Base-by-base conservation (phyloP, 1,140 invertebrate genomes). In the Chironomus tepperi region DNA sequence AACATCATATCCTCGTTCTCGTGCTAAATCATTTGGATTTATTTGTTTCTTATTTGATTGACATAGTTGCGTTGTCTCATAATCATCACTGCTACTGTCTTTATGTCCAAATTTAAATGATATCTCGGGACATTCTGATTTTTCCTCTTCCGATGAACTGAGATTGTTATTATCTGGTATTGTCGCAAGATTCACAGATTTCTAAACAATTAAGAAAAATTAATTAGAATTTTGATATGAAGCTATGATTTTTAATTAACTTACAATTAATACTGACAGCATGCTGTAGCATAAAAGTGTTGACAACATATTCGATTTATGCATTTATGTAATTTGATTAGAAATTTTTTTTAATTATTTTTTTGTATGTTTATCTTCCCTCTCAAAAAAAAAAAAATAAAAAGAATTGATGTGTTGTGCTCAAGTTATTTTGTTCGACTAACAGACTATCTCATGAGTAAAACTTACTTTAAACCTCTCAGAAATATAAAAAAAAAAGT, bases 351-450 rank as follows among this genome's bases (percentile, higher is more conserved):
- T 57, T 15, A 5, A 12, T n/a, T 57, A 10, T 47, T 47, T 47
- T 34, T 34, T 34, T 34, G 24, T 34, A 5, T 34, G 24, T 34
- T 34, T 47, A 12, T 57, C 47, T 57, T n/a, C n/a, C 24, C 24
- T 34, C 24, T 34, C 24, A 34, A 34, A 34, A 34, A 34, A 34
- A 34, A 34, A 34, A 34, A 34, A 34, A 34, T 34, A 34, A 3
- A 5, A n/a, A 57, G 43, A n/a, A 12, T 15, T 57, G 12, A 57
- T 57, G 47, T 5, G 47, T 57, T 57, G 47, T 57, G 47, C 47
- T 57, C 47, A n/a, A 57, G 12, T 57, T 57, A 57, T 57, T 57
- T 57, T 57, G 47, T 57, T 57, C 47, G 47, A 57, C 47, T 57
- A 57, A 57, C 47, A n/a, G 47, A 57, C 0, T 57, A n/a, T 57